Percentiles rank a stretch among this genome's conserved stretches.
Evolutionary conservation across 2,888 invertebrate genomes (phyloP).

Genomic region (Slavum lentiscoides): DNA sequence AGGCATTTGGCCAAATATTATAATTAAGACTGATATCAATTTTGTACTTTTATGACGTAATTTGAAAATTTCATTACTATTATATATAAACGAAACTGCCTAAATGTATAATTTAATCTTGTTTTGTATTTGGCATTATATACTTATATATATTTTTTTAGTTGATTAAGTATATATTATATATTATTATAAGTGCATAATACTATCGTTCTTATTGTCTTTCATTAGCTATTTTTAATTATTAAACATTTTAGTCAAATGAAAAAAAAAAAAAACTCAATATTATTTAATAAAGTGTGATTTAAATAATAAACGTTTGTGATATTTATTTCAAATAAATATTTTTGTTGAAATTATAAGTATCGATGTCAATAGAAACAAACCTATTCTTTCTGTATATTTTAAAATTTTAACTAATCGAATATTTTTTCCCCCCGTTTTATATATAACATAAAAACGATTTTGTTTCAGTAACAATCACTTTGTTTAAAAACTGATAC

Average conservation of each 20-base stretch:
- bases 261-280: background rate
- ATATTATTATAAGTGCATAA: no score
- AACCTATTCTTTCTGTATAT: background rate
- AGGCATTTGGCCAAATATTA: background rate
- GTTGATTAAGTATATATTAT: background rate
- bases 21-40: constrained; percentile 31
- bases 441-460: no score
- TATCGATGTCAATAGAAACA: background rate
- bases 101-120: background rate
- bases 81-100: background rate
- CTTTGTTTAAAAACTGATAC: background rate
- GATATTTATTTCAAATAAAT: background rate
- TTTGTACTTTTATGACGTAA: background rate
- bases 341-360: no score
- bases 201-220: background rate
- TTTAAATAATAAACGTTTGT: no score
- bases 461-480: no score
- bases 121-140: background rate
- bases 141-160: background rate
- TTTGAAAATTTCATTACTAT: background rate
- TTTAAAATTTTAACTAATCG: background rate
- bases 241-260: background rate
- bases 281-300: background rate
- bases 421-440: background rate
- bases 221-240: background rate